These are phyloP conservation scores for Drepana arcuata DNA, from an alignment of 1,140 invertebrate genomes.

Conservation along the genomic window DNA sequence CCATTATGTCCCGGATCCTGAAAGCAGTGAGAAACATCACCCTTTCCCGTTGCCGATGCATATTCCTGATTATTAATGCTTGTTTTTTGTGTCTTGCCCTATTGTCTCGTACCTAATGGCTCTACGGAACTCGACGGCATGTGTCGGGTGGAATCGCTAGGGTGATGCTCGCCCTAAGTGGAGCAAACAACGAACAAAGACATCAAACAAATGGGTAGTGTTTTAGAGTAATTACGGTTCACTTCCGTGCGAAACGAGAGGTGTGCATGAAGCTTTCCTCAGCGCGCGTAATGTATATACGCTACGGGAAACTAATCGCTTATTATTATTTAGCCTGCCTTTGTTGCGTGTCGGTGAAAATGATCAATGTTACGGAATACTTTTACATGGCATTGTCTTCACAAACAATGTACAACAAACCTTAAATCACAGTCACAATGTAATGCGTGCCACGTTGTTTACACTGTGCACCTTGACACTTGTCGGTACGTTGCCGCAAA, in stretches of 20 bases:
- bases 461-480: constrained; percentile 23
- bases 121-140: constrained; percentile 52
- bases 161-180: constrained; percentile 65
- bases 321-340: constrained; percentile 40
- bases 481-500: constrained; percentile 20
- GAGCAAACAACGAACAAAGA: constrained; percentile 70
- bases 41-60: constrained; percentile 47
- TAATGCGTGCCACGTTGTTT: constrained; percentile 30
- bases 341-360: constrained; percentile 40
- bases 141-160: constrained; percentile 53
- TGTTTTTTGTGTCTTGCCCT: constrained; percentile 63
- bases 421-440: constrained; percentile 22
- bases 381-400: constrained; percentile 27
- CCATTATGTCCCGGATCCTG: constrained; percentile 28
- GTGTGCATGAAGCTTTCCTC: constrained; percentile 44
- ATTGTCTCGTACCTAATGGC: constrained; percentile 58
- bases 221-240: constrained; percentile 71
- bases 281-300: constrained; percentile 41
- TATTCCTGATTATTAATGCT: constrained; percentile 68
- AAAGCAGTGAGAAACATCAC: constrained; percentile 26
- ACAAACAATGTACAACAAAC: constrained; percentile 20
- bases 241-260: constrained; percentile 64
- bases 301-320: constrained; percentile 36
- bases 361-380: constrained; percentile 39
- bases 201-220: constrained; percentile 71